Evolutionary conservation across 1,140 invertebrate species (phyloP).

Genomic region (Aphelinus certus): DNA sequence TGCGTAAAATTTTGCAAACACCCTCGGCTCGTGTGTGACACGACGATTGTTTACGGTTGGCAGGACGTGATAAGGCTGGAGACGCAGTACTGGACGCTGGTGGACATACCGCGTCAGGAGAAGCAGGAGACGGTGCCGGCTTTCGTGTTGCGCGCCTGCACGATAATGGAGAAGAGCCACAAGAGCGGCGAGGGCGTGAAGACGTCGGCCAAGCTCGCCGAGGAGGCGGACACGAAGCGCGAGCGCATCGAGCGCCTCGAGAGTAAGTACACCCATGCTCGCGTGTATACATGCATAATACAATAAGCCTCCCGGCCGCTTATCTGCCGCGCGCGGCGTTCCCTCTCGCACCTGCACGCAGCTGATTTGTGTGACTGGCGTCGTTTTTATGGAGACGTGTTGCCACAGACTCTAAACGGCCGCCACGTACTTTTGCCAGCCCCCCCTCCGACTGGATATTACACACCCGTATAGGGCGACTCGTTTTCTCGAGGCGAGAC

Average conservation of each 20-base stretch:
- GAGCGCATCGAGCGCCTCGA: constrained; percentile 87
- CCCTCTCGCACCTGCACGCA: no score
- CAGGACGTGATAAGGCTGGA: constrained; percentile 91
- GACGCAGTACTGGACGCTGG: constrained; percentile 91
- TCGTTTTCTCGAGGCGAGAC: no score
- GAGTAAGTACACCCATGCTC: constrained; percentile 65
- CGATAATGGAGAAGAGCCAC: constrained; percentile 90
- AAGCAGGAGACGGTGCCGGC: constrained; percentile 90
- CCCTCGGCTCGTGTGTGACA: no score
- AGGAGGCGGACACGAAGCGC: constrained; percentile 82
- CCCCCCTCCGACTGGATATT: background rate
- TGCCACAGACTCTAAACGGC: background rate
- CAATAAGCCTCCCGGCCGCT: background rate
- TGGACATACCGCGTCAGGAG: constrained; percentile 88
- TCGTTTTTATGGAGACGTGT: no score
- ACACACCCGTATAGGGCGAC: no score
- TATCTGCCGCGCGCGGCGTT: no score
- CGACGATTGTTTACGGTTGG: no score
- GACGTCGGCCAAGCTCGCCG: constrained; percentile 81
- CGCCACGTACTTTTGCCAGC: background rate
- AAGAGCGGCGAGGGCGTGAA: constrained; percentile 89
- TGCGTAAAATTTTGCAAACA: no score
- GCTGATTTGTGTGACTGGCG: no score
- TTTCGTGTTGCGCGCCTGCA: constrained; percentile 88
- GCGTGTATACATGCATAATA: background rate